Percentiles rank a stretch among this genome's conserved stretches.
Evolutionary conservation across 2,888 invertebrate genomes (phyloP).

Genomic region (Xiphydria camelus): DNA sequence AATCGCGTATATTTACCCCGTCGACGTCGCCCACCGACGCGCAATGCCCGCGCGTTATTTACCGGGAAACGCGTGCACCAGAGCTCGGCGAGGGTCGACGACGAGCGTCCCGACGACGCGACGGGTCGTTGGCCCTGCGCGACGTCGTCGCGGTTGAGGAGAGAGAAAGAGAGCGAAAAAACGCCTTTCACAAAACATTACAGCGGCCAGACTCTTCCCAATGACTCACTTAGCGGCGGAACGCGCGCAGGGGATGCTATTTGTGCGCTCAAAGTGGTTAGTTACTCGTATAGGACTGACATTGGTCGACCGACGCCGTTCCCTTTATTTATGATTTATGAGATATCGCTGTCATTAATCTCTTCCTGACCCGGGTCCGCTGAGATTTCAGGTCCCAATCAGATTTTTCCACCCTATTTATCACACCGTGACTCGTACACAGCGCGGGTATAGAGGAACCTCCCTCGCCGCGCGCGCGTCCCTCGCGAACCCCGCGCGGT

Average conservation of each 20-base stretch:
- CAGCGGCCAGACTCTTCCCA: not conserved
- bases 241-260: conserved; percentile 1
- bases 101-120: too few species aligned
- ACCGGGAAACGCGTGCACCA: too few species aligned
- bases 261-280: not conserved
- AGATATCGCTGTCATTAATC: conserved; percentile 3
- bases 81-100: too few species aligned
- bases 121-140: too few species aligned
- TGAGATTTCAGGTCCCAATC: conserved; percentile 6
- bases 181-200: too few species aligned
- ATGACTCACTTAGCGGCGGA: not conserved
- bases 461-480: not conserved
- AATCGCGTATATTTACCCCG: too few species aligned
- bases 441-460: not conserved
- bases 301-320: not conserved
- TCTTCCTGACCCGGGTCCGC: conserved; percentile 1
- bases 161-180: too few species aligned
- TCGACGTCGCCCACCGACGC: too few species aligned
- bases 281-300: not conserved
- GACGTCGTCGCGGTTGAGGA: too few species aligned
- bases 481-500: not conserved
- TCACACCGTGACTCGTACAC: conserved; percentile 4
- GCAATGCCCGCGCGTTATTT: too few species aligned
- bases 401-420: conserved; percentile 6
- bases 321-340: conserved; percentile 7